These are phyloP conservation scores for Malacosoma neustria DNA, from an alignment of 2,888 invertebrate genomes.

Conservation along the genomic window DNA sequence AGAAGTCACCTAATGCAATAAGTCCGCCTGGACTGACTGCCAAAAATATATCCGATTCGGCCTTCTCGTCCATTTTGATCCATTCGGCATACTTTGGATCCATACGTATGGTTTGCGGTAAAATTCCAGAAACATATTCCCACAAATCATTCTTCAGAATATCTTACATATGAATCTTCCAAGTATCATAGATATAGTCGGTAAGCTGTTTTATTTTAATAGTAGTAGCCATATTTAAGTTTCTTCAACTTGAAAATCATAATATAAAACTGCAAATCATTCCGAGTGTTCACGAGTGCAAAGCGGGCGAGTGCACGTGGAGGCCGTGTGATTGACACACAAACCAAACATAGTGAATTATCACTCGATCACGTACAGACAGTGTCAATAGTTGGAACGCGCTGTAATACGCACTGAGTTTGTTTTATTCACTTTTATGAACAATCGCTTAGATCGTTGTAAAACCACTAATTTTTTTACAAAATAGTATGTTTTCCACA, in stretches of 20 bases:
- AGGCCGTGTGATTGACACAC: no score
- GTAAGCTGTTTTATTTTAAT: conserved; percentile 7
- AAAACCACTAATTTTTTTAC: no score
- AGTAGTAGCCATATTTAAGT: conserved; percentile 4
- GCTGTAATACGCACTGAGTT: no score
- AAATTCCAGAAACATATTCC: conserved; percentile 9
- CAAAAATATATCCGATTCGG: conserved; percentile 3
- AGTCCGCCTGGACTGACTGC: not conserved
- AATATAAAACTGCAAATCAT: no score
- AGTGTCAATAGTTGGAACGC: no score
- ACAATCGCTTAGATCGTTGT: no score
- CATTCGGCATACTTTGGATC: conserved; percentile 1
- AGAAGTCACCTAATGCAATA: not conserved
- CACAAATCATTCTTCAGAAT: conserved; percentile 14
- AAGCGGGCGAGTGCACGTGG: no score
- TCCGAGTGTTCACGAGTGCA: no score
- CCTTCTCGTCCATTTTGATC: not conserved
- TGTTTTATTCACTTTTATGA: no score
- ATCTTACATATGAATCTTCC: conserved; percentile 14
- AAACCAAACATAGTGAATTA: no score
- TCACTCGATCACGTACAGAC: no score
- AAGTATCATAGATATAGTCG: conserved; percentile 10
- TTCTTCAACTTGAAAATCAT: not conserved
- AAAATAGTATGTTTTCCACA: no score
- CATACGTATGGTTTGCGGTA: not conserved